Base-by-base conservation (phyloP, 64 coral and sea anemone genomes). In the Porites australiensis region DNA sequence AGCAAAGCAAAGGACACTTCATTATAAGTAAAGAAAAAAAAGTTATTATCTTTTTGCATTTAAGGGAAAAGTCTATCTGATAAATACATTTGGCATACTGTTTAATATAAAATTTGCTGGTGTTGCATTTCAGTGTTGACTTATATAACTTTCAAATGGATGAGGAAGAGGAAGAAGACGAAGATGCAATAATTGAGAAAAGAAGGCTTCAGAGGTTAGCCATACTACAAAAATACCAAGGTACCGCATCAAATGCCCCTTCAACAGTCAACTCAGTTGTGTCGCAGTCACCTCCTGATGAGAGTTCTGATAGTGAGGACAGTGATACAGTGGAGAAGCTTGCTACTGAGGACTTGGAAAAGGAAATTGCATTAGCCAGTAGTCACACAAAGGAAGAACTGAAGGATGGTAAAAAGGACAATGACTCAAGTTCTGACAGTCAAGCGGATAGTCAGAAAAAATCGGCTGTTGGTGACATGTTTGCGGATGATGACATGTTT, bases 401-500 rank as follows among this genome's bases (percentile, higher is more conserved):
- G 19, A 88, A 43, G 12, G 21, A 59, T 68, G 74, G 13, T 37
- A 58, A n/a, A 53, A 88, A 75, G 75, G 76, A 95, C 58, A 76
- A 18, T 64, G 70, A 90, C 52, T 57, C 43, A 19, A 60, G 50
- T 65, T 6, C 47, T 75, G 68, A 80, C 16, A 70, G 67, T 52
- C 72, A 73, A 22, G 16, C 51, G 19, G 48, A 71, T 21, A 84
- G 51, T 47, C 18, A 83, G 19, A 93, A 93, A 11, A 96, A 96
- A 88, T 59, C 72, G 5, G 51, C 66, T 60, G 47, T 62, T 45
- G 94, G 94, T 53, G 98, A 99, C 21, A 99, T 99, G 94, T 96
- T 99, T 92, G 94, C 91, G 43, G 94, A 91, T 50, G 98, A 93
- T 79, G 94, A 99, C 61, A 99, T 96, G 98, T 96, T 99, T 64